These are phyloP conservation scores for Ormyrus pomaceus DNA, from an alignment of 2,888 invertebrate species.

Conservation along the genomic window DNA sequence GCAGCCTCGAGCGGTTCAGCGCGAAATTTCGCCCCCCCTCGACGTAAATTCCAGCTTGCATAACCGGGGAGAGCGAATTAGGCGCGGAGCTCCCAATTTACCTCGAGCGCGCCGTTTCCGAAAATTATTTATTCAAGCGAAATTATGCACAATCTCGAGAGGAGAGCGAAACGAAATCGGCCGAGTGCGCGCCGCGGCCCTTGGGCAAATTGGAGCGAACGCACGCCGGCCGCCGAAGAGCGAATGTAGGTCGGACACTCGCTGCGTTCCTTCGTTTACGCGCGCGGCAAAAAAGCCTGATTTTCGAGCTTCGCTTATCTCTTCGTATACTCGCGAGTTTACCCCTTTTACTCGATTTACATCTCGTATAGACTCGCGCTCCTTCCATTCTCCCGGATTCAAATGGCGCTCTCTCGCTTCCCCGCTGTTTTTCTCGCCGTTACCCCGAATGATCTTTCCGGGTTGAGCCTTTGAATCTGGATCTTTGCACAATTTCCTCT, in stretches of 20 bases:
- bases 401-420: background rate
- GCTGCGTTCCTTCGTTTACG: background rate
- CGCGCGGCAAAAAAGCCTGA: background rate
- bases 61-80: background rate
- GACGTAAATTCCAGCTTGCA: too few species aligned
- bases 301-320: constrained; percentile 19
- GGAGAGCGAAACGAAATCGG: background rate
- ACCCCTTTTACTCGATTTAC: constrained; percentile 10
- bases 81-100: background rate
- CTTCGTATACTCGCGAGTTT: background rate
- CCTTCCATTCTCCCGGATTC: background rate
- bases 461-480: too few species aligned
- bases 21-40: too few species aligned
- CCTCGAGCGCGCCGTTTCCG: background rate
- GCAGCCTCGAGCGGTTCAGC: too few species aligned
- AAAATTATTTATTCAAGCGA: background rate
- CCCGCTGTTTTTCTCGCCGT: background rate
- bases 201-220: constrained; percentile 7
- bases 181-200: background rate
- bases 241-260: constrained; percentile 20
- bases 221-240: background rate
- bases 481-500: too few species aligned
- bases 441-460: background rate
- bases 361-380: background rate
- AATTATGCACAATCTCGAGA: background rate